Conservation (phyloP, 2,797 vertebrate genomes). For the Smutsia temminckii region DNA sequence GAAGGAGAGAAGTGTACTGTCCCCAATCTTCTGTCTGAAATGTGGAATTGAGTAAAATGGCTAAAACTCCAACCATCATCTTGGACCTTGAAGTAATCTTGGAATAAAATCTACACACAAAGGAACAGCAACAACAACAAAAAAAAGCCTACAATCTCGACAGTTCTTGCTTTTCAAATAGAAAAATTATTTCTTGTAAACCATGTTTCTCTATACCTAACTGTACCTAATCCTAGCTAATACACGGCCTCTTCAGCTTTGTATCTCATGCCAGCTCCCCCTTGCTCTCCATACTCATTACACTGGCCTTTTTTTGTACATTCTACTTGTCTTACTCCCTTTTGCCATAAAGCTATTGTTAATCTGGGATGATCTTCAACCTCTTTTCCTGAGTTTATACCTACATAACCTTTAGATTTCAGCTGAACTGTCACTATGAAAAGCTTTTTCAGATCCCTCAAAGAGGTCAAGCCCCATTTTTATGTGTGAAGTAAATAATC, state of each 20-base stretch:
- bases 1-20: neutral
- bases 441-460: neutral
- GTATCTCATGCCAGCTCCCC: neutral
- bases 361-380: neutral
- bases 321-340: neutral
- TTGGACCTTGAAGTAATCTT: neutral
- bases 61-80: neutral
- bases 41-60: neutral
- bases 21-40: neutral
- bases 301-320: neutral
- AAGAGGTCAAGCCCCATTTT: neutral
- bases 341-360: neutral
- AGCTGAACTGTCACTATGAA: neutral
- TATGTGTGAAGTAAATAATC: neutral
- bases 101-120: neutral
- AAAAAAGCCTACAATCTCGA: neutral
- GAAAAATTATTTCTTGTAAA: neutral
- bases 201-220: neutral
- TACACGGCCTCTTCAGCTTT: neutral
- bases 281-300: neutral
- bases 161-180: neutral
- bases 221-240: neutral
- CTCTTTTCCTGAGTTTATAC: slow-evolving; percentile 4
- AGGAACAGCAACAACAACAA: neutral
- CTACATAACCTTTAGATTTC: slow-evolving; percentile 42